These are phyloP conservation scores for Sarcophaga subvicina DNA, from an alignment of 2,888 invertebrate species.

Conservation along the genomic window DNA sequence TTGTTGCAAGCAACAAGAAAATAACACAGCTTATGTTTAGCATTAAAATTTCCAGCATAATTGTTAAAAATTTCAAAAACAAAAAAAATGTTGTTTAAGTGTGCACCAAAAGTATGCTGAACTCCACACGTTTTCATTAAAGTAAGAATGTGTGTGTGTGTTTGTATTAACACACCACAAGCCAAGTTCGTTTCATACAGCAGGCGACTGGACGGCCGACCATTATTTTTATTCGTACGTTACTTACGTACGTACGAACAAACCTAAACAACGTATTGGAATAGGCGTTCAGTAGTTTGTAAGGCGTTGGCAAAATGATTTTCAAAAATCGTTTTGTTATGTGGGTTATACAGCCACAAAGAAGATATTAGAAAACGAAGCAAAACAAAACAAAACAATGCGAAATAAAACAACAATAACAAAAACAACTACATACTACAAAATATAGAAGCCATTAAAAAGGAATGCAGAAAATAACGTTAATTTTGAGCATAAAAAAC, in stretches of 20 bases:
- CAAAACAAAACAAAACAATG: neutral
- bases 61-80: neutral
- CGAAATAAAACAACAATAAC: neutral
- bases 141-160: neutral
- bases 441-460: slow-evolving; percentile 39
- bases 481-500: neutral
- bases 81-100: neutral
- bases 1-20: slow-evolving; percentile 11
- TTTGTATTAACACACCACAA: neutral
- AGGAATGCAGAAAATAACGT: slow-evolving; percentile 17
- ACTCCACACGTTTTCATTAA: no score
- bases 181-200: neutral
- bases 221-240: neutral
- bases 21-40: no score
- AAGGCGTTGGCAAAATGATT: neutral
- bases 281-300: slow-evolving; percentile 52
- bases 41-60: no score
- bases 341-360: slow-evolving; percentile 48
- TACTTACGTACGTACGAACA: slow-evolving; percentile 64
- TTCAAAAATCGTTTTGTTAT: slow-evolving; percentile 44
- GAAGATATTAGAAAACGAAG: neutral
- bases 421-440: slow-evolving; percentile 26
- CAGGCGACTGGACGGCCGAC: neutral
- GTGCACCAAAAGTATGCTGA: no score
- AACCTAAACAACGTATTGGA: slow-evolving; percentile 68